Conservation (phyloP, 2,113 vertebrate genomes). For the Alectura lathami region DNA sequence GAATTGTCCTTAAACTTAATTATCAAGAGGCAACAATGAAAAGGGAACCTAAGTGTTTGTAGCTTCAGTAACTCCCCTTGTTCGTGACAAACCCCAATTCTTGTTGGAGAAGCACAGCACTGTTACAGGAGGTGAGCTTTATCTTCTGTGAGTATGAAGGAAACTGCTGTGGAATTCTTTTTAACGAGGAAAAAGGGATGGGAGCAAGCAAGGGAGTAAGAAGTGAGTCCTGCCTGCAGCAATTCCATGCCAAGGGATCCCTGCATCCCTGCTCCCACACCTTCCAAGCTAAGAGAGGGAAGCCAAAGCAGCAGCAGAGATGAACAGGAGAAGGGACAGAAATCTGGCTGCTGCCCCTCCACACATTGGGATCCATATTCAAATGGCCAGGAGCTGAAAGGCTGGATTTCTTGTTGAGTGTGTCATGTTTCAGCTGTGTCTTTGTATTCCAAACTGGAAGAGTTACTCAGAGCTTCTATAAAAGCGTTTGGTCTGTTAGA, state of each 20-base stretch:
- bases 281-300: neutral
- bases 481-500: neutral
- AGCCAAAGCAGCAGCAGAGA: neutral
- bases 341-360: neutral
- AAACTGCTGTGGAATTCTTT: neutral
- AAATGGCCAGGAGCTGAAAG: neutral
- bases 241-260: neutral
- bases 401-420: neutral
- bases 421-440: neutral
- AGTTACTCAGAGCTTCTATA: neutral
- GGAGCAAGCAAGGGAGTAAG: neutral
- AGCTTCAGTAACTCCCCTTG: neutral
- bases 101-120: neutral
- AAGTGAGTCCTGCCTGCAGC: neutral
- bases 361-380: fast-evolving
- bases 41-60: neutral
- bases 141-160: neutral
- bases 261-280: neutral
- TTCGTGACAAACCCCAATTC: neutral
- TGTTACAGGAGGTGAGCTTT: neutral
- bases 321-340: neutral
- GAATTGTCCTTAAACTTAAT: neutral
- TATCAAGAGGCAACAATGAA: neutral
- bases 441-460: neutral
- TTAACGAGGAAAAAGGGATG: neutral